Evolutionary conservation across 2,888 invertebrate genomes (phyloP).

Genomic region (Petrolisthes manimaculis): DNA sequence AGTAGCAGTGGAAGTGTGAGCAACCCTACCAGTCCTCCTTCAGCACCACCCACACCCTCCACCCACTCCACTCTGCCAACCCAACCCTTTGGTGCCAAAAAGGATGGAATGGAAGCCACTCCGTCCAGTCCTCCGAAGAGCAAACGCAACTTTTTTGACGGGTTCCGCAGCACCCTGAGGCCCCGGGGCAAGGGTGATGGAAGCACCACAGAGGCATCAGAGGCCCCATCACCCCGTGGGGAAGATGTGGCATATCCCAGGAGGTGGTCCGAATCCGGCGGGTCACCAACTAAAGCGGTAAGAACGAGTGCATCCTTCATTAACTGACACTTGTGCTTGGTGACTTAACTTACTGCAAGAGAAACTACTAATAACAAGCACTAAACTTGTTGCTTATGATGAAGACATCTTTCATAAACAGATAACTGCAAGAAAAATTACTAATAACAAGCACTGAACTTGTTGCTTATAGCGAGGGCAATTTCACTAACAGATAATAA

Average conservation of each 20-base stretch:
- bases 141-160: conserved; percentile 75
- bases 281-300: conserved; percentile 58
- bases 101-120: conserved; percentile 29
- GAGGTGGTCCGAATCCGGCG: conserved; percentile 71
- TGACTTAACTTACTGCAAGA: not conserved
- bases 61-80: not conserved
- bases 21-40: conserved; percentile 25
- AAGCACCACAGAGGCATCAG: conserved; percentile 50
- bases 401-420: too few relatives aligned
- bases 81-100: conserved; percentile 7
- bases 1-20: not conserved
- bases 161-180: conserved; percentile 76
- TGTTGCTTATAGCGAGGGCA: too few relatives aligned
- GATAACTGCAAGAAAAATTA: too few relatives aligned
- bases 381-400: too few relatives aligned
- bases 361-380: too few relatives aligned
- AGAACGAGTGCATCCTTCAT: conserved; percentile 49
- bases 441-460: too few relatives aligned
- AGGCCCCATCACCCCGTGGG: conserved; percentile 53
- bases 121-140: conserved; percentile 72
- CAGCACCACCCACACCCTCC: conserved; percentile 38
- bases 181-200: conserved; percentile 71
- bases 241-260: conserved; percentile 70
- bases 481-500: too few relatives aligned
- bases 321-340: conserved; percentile 10